Evolutionary conservation across 1,140 invertebrate species (phyloP).

Genomic region (Colletes gigas): DNA sequence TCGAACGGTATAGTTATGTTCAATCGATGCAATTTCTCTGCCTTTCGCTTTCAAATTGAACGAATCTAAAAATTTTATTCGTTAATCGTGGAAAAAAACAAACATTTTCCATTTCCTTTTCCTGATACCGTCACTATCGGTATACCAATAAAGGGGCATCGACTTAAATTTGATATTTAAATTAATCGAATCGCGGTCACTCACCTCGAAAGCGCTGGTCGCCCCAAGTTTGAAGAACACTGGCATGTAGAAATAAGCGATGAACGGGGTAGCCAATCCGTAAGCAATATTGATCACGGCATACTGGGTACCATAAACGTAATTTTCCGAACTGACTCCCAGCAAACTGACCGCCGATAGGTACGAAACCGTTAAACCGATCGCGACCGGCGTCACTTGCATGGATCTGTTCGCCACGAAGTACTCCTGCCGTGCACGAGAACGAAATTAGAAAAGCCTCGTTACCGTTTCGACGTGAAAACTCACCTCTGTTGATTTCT

Average conservation of each 20-base stretch:
- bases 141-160: no score
- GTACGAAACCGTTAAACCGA: constrained; percentile 96
- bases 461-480: no score
- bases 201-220: constrained; percentile 93
- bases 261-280: constrained; percentile 90
- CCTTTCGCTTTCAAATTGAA: no score
- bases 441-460: neutral
- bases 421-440: constrained; percentile 85
- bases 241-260: constrained; percentile 91
- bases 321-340: constrained; percentile 93
- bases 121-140: no score
- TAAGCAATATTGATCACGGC: constrained; percentile 91
- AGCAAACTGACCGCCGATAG: constrained; percentile 96
- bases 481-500: constrained; percentile 88
- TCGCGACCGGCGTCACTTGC: constrained; percentile 89
- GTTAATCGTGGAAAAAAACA: no score
- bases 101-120: no score
- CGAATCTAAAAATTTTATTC: no score
- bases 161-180: no score
- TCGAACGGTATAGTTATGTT: no score
- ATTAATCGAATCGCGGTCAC: neutral
- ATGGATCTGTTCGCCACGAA: constrained; percentile 90
- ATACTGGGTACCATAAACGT: constrained; percentile 91
- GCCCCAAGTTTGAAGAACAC: constrained; percentile 93
- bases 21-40: no score